These are phyloP conservation scores for Chelonus formosanus DNA, from an alignment of 2,888 invertebrate species.

Conservation along the genomic window DNA sequence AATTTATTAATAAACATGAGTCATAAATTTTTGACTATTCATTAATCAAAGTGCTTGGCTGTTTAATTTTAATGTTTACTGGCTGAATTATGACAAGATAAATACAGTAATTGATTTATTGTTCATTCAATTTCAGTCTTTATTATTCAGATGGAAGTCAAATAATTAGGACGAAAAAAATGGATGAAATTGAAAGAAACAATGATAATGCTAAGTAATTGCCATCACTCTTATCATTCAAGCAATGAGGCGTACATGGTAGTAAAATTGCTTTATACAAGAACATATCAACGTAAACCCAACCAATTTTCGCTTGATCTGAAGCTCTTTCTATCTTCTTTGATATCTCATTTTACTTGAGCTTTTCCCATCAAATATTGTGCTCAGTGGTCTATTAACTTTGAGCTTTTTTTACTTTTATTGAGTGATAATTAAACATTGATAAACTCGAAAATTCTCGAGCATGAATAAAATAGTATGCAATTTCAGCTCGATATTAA, in stretches of 20 bases:
- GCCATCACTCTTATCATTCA: constrained; percentile 45
- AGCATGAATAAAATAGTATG: too few species aligned
- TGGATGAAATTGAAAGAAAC: constrained; percentile 3
- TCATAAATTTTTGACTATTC: too few species aligned
- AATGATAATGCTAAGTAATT: constrained; percentile 34
- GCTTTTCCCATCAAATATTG: constrained; percentile 6
- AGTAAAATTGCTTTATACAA: constrained; percentile 43
- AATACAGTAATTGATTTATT: too few species aligned
- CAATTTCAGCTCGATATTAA: too few species aligned
- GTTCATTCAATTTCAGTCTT: too few species aligned
- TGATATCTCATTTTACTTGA: constrained; percentile 18
- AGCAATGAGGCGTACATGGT: constrained; percentile 45
- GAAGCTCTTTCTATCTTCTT: not conserved
- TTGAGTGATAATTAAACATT: constrained; percentile 3
- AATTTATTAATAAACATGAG: too few species aligned
- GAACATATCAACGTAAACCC: constrained; percentile 40
- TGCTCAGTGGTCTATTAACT: not conserved
- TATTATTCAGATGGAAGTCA: too few species aligned
- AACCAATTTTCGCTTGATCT: constrained; percentile 50
- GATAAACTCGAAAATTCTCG: not conserved
- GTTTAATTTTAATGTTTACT: too few species aligned
- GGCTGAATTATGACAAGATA: too few species aligned
- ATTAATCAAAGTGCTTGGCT: too few species aligned
- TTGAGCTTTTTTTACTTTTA: constrained; percentile 5
- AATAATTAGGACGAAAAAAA: too few species aligned